Evolutionary conservation across 2,888 invertebrate genomes (phyloP).

Genomic region (Cyaniris semiargus): DNA sequence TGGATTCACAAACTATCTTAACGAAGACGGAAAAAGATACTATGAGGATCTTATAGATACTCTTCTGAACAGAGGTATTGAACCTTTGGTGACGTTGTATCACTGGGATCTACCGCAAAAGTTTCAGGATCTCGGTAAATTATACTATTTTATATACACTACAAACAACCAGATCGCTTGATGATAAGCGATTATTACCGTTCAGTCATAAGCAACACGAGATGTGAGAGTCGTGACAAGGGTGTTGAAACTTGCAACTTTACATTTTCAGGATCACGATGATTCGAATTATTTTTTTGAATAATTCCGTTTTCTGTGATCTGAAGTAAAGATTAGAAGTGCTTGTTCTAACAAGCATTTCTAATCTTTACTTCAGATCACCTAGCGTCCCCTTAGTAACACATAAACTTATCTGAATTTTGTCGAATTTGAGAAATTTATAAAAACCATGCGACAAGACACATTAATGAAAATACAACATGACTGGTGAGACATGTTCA

Average conservation of each 20-base stretch:
- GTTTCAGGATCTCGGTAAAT: conserved; percentile 43
- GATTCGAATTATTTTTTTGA: too few species aligned
- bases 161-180: background rate
- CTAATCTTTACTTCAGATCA: too few species aligned
- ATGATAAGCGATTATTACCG: background rate
- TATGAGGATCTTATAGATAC: conserved; percentile 86
- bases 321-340: too few species aligned
- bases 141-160: background rate
- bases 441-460: too few species aligned
- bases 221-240: background rate
- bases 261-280: too few species aligned
- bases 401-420: too few species aligned
- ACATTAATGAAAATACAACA: too few species aligned
- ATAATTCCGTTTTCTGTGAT: too few species aligned
- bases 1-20: conserved; percentile 81
- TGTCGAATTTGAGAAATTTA: too few species aligned
- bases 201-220: background rate
- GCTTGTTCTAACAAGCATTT: too few species aligned
- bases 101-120: conserved; percentile 82
- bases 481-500: too few species aligned
- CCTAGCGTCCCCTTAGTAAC: too few species aligned
- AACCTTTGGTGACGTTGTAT: conserved; percentile 81
- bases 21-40: conserved; percentile 82
- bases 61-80: conserved; percentile 79
- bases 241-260: background rate